These are phyloP conservation scores for Parambassis ranga DNA, from an alignment of 2,797 vertebrate genomes.

Conservation along the genomic window DNA sequence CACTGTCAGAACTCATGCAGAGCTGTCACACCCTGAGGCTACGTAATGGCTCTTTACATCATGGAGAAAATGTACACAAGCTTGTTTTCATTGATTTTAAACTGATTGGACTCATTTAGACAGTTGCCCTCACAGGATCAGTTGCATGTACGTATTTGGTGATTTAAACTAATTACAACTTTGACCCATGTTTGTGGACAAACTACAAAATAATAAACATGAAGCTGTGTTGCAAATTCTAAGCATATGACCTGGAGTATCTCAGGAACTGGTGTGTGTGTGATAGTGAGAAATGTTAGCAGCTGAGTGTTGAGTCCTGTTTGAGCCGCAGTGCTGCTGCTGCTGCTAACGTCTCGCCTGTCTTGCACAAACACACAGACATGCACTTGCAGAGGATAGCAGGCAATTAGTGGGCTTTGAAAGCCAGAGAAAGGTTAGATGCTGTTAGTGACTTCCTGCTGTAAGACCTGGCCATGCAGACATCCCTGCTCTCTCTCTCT, in stretches of 20 bases:
- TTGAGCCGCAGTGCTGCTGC: conserved; percentile 24
- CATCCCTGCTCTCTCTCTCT: conserved; percentile 25
- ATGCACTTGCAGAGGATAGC: background rate
- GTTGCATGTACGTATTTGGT: no score
- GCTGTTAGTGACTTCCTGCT: conserved; percentile 68
- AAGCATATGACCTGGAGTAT: conserved; percentile 6
- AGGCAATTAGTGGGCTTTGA: conserved; percentile 52
- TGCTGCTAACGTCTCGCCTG: conserved; percentile 16
- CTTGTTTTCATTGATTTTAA: background rate
- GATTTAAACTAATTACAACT: no score
- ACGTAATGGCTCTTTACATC: background rate
- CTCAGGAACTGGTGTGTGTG: background rate
- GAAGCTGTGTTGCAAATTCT: background rate
- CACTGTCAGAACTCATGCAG: background rate
- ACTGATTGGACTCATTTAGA: background rate
- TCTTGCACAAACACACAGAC: background rate
- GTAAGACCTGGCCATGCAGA: conserved; percentile 20
- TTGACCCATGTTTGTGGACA: no score
- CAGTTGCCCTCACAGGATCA: no score
- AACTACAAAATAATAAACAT: no score
- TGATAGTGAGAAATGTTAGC: conserved; percentile 37
- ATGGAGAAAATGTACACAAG: background rate
- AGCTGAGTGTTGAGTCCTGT: conserved; percentile 41
- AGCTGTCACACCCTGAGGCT: background rate
- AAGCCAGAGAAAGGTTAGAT: conserved; percentile 59